phyloP scores from a whole-genome alignment of 2,113 vertebrate species.

The Rhinolophus ferrumequinum region DNA sequence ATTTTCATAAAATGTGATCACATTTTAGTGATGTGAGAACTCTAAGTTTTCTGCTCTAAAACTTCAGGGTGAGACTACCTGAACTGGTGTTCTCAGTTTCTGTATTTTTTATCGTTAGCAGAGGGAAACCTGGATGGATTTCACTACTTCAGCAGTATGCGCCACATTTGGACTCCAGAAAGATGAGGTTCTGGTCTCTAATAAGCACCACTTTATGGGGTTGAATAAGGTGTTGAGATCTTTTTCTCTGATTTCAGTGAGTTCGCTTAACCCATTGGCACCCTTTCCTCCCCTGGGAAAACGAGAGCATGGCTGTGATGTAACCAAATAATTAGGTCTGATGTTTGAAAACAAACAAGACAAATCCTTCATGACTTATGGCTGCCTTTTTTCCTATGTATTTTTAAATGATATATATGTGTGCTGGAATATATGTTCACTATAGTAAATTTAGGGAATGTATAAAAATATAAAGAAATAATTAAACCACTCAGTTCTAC shows the following conservation, averaged over 20 bases:
- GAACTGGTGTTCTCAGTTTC: neutral
- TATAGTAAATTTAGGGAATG: neutral
- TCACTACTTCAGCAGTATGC: neutral
- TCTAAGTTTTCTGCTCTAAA: neutral
- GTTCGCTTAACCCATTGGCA: neutral
- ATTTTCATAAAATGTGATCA: conserved; percentile 44
- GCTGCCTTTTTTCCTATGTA: neutral
- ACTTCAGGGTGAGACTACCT: neutral
- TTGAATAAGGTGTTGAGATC: neutral
- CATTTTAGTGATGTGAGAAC: conserved; percentile 18
- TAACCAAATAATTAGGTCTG: neutral
- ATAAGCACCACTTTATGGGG: neutral
- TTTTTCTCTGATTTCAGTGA: neutral
- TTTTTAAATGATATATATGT: neutral
- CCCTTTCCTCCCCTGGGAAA: neutral
- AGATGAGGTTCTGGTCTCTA: neutral
- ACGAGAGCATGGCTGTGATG: neutral
- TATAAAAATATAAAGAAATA: neutral
- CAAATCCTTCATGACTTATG: neutral
- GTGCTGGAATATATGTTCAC: neutral
- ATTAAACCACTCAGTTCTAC: neutral
- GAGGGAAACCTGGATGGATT: neutral
- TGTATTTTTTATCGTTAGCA: neutral
- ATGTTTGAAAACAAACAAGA: conserved; percentile 3
- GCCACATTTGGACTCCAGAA: neutral